Conservation (phyloP, 92 coral and sea anemone species). For the Siderastrea radians region DNA sequence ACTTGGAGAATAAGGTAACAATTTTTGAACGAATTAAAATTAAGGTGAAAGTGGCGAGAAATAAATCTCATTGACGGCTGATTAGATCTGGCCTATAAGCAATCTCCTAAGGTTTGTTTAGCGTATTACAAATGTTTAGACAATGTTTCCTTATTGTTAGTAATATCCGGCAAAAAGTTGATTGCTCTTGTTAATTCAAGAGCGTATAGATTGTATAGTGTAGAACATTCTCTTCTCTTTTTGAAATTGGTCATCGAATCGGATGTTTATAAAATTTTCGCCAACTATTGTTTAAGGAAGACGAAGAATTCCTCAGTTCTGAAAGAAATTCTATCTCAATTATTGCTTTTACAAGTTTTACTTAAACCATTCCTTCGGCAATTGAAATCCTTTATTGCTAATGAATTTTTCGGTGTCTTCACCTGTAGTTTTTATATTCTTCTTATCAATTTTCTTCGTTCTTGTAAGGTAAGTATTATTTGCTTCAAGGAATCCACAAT, state of each 20-base stretch:
- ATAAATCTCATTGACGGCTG: not conserved
- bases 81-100: not conserved
- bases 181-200: slow-evolving; percentile 16
- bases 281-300: not conserved
- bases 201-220: not conserved
- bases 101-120: slow-evolving; percentile 6
- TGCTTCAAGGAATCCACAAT: not conserved
- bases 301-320: no score
- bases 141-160: slow-evolving; percentile 18
- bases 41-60: not conserved
- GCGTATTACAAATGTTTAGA: slow-evolving; percentile 27
- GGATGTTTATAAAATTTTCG: not conserved
- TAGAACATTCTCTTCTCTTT: not conserved
- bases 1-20: not conserved
- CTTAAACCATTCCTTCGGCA: not conserved
- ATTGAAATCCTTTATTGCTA: not conserved
- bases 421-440: not conserved
- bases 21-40: not conserved
- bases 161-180: slow-evolving; percentile 34
- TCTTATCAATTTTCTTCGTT: not conserved
- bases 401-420: slow-evolving; percentile 18
- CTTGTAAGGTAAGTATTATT: slow-evolving; percentile 10
- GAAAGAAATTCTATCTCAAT: not conserved
- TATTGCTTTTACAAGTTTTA: not conserved
- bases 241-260: not conserved